Evolutionary conservation across 2,888 invertebrate genomes (phyloP).

Genomic region (Automeris io): DNA sequence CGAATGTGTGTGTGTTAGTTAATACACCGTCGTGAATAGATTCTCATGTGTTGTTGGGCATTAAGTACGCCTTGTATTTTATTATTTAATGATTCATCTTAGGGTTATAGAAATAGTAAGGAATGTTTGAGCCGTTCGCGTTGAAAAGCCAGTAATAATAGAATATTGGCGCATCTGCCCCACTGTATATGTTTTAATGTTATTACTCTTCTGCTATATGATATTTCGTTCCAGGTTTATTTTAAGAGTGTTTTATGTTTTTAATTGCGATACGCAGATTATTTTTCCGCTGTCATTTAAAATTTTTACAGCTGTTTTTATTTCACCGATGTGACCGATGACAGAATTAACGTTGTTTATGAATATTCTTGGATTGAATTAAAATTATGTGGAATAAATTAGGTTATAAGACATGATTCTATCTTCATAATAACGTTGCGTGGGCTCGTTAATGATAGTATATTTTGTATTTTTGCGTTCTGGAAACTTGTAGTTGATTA

Average conservation of each 20-base stretch:
- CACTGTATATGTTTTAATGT: constrained; percentile 70
- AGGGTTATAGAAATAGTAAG: constrained; percentile 75
- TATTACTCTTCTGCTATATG: constrained; percentile 61
- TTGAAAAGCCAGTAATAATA: constrained; percentile 75
- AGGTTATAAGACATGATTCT: constrained; percentile 44
- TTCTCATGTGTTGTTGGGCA: constrained; percentile 63
- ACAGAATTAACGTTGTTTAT: constrained; percentile 72
- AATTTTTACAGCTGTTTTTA: constrained; percentile 68
- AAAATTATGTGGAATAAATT: constrained; percentile 60
- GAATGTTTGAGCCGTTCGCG: constrained; percentile 68
- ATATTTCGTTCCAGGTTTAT: constrained; percentile 64
- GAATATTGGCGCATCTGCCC: constrained; percentile 74
- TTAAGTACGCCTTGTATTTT: constrained; percentile 76
- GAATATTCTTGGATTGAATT: constrained; percentile 51
- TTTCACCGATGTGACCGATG: constrained; percentile 58
- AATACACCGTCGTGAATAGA: constrained; percentile 60
- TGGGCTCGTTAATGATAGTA: constrained; percentile 37
- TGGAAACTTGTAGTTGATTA: constrained; percentile 27
- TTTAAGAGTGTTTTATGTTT: constrained; percentile 67
- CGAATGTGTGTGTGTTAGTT: constrained; percentile 57
- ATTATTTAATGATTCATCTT: constrained; percentile 78
- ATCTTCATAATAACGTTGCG: constrained; percentile 44
- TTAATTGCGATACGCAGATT: constrained; percentile 67
- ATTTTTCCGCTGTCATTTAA: constrained; percentile 61
- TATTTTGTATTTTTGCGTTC: constrained; percentile 27